These are phyloP conservation scores for Numenius arquata DNA, from an alignment of 2,113 vertebrate genomes.

Conservation along the genomic window DNA sequence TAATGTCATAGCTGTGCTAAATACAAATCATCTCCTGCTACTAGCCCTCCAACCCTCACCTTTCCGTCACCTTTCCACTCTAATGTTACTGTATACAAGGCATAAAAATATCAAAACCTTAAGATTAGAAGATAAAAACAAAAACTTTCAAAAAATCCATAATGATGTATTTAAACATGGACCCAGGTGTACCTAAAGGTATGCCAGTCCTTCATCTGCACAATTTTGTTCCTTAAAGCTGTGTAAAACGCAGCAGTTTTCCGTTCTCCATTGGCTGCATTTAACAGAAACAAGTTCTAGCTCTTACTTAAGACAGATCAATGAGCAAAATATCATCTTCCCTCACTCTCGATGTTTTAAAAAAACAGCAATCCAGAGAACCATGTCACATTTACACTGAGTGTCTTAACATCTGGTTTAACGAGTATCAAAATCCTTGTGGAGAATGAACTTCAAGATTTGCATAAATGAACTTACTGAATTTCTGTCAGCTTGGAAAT, in stretches of 20 bases:
- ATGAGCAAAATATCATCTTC: neutral
- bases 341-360: neutral
- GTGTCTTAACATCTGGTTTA: neutral
- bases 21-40: neutral
- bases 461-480: neutral
- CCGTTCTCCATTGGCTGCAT: neutral
- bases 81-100: neutral
- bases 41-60: neutral
- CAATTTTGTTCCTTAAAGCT: neutral
- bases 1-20: neutral
- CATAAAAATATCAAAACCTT: neutral
- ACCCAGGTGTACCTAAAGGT: neutral
- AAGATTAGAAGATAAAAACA: neutral
- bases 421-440: neutral
- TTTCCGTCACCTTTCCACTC: neutral
- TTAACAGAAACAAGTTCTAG: neutral
- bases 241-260: neutral
- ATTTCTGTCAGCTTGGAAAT: neutral
- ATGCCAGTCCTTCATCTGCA: neutral
- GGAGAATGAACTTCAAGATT: neutral
- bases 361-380: neutral
- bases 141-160: neutral
- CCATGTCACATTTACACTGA: neutral
- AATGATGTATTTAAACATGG: neutral
- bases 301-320: neutral